A percentile compares a stretch with the other conserved stretches of the same genome.
These are phyloP conservation scores for Melinaea marsaeus DNA, from an alignment of 2,888 invertebrate species.

Conservation along the genomic window DNA sequence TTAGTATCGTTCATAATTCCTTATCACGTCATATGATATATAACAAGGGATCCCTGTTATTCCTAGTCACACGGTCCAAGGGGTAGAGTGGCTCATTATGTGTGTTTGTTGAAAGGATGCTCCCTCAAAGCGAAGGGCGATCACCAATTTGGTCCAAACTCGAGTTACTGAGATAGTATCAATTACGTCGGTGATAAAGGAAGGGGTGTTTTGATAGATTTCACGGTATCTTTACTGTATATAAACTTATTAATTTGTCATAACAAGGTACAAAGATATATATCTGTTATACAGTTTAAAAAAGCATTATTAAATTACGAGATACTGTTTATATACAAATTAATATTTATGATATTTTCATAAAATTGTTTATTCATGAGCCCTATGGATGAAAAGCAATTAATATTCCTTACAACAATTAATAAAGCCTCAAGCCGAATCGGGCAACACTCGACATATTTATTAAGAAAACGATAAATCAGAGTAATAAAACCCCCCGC, in stretches of 20 bases:
- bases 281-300: neutral
- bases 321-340: constrained; percentile 2
- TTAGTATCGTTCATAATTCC: too few species aligned
- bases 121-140: constrained; percentile 13
- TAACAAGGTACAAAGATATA: constrained; percentile 1
- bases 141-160: constrained; percentile 11
- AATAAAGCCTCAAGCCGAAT: constrained; percentile 49
- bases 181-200: constrained; percentile 8
- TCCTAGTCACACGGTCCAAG: constrained; percentile 3
- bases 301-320: too few species aligned
- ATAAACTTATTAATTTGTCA: constrained; percentile 4
- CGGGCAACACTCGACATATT: constrained; percentile 61
- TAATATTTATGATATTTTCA: constrained; percentile 25
- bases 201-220: constrained; percentile 7
- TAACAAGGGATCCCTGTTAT: neutral
- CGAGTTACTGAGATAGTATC: constrained; percentile 8
- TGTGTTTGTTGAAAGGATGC: constrained; percentile 13
- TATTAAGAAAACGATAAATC: constrained; percentile 74
- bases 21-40: too few species aligned
- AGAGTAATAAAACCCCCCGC: constrained; percentile 50
- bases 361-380: constrained; percentile 29
- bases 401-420: constrained; percentile 52
- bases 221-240: neutral
- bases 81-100: constrained; percentile 16
- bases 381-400: constrained; percentile 37